Percentiles rank a stretch among this genome's conserved stretches.
Evolutionary conservation across 2,888 invertebrate species (phyloP).

Genomic region (Therioaphis trifolii): DNA sequence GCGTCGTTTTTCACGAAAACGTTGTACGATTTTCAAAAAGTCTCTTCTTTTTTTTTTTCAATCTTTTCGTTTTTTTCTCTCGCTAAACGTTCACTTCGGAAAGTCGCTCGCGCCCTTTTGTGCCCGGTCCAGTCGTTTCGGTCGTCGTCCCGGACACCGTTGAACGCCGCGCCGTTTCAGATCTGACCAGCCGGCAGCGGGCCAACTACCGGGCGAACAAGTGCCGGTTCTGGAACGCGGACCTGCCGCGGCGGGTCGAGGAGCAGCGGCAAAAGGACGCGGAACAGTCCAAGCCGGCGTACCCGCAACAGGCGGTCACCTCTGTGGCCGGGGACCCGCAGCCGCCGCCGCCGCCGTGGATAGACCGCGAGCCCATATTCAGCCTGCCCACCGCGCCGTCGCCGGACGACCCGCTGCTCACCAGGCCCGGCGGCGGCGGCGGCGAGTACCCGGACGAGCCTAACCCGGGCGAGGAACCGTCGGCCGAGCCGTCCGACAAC

Average conservation of each 20-base stretch:
- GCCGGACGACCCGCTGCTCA: constrained; percentile 44
- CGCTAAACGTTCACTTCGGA: too few relatives aligned
- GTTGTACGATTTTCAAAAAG: too few relatives aligned
- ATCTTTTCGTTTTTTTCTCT: too few relatives aligned
- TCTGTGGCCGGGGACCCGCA: not conserved
- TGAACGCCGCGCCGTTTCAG: not conserved
- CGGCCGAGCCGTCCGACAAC: constrained; percentile 61
- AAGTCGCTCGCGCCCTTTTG: too few relatives aligned
- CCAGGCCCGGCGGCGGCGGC: constrained; percentile 45
- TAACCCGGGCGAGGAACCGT: constrained; percentile 45
- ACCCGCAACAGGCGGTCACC: not conserved
- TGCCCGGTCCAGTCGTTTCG: too few relatives aligned
- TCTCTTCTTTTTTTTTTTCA: too few relatives aligned
- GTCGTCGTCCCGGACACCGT: too few relatives aligned
- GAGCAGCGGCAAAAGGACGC: constrained; percentile 56
- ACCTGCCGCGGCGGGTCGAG: constrained; percentile 45
- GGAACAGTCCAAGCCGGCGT: constrained; percentile 36
- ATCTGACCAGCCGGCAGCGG: constrained; percentile 23
- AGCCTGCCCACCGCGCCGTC: constrained; percentile 11
- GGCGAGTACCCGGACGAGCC: constrained; percentile 52
- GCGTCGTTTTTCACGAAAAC: too few relatives aligned
- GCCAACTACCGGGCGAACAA: constrained; percentile 30
- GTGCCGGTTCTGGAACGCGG: constrained; percentile 52
- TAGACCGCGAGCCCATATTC: constrained; percentile 31
- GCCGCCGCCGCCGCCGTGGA: not conserved